These are phyloP conservation scores for Vandiemenella viatica DNA, from an alignment of 2,888 invertebrate genomes.

Conservation along the genomic window DNA sequence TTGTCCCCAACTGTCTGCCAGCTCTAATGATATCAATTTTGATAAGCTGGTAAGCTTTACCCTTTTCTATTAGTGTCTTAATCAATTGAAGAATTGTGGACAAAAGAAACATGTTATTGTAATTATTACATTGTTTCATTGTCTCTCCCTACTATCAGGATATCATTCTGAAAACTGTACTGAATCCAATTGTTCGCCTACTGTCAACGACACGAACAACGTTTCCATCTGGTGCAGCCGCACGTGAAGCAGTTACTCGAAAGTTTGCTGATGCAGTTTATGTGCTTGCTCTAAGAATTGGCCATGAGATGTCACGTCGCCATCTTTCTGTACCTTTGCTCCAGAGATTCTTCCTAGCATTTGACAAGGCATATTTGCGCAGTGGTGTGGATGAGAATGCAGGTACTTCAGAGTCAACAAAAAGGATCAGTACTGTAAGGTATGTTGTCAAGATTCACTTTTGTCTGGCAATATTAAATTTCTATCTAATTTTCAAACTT, in stretches of 20 bases:
- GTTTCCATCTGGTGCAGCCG: slow-evolving; percentile 67
- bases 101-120: neutral
- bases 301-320: slow-evolving; percentile 59
- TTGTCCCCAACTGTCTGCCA: too few relatives aligned
- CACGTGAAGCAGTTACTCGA: slow-evolving; percentile 58
- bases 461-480: too few relatives aligned
- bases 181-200: slow-evolving; percentile 68
- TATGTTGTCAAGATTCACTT: too few relatives aligned
- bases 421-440: slow-evolving; percentile 10
- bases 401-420: too few relatives aligned
- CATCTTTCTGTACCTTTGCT: slow-evolving; percentile 55
- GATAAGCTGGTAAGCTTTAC: too few relatives aligned
- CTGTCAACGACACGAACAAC: slow-evolving; percentile 61
- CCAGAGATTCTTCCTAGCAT: slow-evolving; percentile 63
- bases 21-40: too few relatives aligned
- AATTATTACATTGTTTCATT: neutral
- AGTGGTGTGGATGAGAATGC: neutral
- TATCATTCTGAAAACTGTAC: slow-evolving; percentile 62
- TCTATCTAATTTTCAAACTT: too few relatives aligned
- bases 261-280: slow-evolving; percentile 72
- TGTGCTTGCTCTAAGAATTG: slow-evolving; percentile 59
- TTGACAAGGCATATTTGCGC: slow-evolving; percentile 54
- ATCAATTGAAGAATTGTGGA: too few relatives aligned
- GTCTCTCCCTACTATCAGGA: slow-evolving; percentile 40
- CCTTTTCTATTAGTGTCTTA: too few relatives aligned